Conservation (phyloP, 2,888 invertebrate genomes). For the Drosophila anceps region DNA sequence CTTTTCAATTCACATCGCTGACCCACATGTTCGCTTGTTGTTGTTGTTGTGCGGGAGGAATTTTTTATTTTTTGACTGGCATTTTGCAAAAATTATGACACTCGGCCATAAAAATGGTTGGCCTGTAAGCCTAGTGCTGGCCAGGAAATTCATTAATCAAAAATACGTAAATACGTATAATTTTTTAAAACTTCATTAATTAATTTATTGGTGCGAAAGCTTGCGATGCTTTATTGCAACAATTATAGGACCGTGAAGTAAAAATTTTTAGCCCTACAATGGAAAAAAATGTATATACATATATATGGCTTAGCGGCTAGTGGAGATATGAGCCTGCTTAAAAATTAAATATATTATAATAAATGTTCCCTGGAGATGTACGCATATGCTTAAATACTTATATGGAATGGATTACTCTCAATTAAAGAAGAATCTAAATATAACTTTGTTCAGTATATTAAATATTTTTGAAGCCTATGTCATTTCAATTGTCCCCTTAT, state of each 20-base stretch:
- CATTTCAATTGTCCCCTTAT: background rate
- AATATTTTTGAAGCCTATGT: too few relatives aligned
- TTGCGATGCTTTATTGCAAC: too few relatives aligned
- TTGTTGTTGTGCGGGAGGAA: slow-evolving; percentile 23
- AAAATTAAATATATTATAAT: too few relatives aligned
- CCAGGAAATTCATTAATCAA: slow-evolving; percentile 54
- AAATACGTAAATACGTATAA: slow-evolving; percentile 3
- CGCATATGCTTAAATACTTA: too few relatives aligned
- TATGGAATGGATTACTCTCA: too few relatives aligned
- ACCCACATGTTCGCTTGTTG: slow-evolving; percentile 63
- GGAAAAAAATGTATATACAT: background rate
- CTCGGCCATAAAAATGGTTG: slow-evolving; percentile 50
- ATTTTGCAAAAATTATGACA: slow-evolving; percentile 45
- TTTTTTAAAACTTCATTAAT: slow-evolving; percentile 32
- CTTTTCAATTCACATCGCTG: slow-evolving; percentile 71
- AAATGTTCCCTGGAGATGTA: too few relatives aligned
- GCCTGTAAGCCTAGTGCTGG: slow-evolving; percentile 26
- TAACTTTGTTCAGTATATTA: too few relatives aligned
- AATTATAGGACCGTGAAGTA: background rate
- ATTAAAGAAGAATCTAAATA: too few relatives aligned
- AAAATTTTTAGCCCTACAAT: background rate
- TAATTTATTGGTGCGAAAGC: background rate
- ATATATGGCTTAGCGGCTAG: background rate
- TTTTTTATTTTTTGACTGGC: slow-evolving; percentile 26
- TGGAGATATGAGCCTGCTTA: too few relatives aligned